A percentile compares a stretch with the other conserved stretches of the same genome.
Evolutionary conservation across 92 coral and sea anemone genomes (phyloP).

Genomic region (Zoanthus sansibaricus): DNA sequence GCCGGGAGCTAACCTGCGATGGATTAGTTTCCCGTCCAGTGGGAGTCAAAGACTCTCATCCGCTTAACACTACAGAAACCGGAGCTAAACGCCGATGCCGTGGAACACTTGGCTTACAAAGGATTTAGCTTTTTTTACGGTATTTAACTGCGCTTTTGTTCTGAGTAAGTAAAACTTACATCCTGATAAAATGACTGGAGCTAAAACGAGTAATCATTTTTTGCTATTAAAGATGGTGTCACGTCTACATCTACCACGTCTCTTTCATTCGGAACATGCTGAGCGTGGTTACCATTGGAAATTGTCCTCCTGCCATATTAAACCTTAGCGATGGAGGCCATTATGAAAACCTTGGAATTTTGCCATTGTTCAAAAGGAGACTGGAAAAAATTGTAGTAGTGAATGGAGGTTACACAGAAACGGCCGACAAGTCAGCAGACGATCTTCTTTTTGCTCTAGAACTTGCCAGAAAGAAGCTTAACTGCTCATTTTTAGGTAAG

Average conservation of each 20-base stretch:
- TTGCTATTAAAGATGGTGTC: slow-evolving; percentile 58
- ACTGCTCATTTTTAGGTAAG: slow-evolving; percentile 67
- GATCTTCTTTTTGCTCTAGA: slow-evolving; percentile 59
- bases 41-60: too few species aligned
- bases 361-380: slow-evolving; percentile 61
- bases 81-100: too few species aligned
- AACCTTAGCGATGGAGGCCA: slow-evolving; percentile 76
- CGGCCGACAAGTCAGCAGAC: slow-evolving; percentile 14
- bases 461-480: slow-evolving; percentile 61
- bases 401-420: slow-evolving; percentile 42
- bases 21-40: too few species aligned
- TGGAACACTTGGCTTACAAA: too few species aligned
- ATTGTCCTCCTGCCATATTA: slow-evolving; percentile 68
- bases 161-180: too few species aligned
- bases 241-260: slow-evolving; percentile 53
- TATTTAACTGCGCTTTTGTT: too few species aligned
- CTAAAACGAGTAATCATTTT: background rate
- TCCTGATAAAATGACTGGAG: background rate
- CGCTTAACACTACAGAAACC: too few species aligned
- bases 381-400: slow-evolving; percentile 58
- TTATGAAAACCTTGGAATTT: slow-evolving; percentile 66
- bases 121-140: too few species aligned
- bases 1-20: too few species aligned
- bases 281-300: slow-evolving; percentile 54
- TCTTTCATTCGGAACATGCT: slow-evolving; percentile 57